phyloP scores from a whole-genome alignment of 2,113 vertebrate species.

The Lontra canadensis region DNA sequence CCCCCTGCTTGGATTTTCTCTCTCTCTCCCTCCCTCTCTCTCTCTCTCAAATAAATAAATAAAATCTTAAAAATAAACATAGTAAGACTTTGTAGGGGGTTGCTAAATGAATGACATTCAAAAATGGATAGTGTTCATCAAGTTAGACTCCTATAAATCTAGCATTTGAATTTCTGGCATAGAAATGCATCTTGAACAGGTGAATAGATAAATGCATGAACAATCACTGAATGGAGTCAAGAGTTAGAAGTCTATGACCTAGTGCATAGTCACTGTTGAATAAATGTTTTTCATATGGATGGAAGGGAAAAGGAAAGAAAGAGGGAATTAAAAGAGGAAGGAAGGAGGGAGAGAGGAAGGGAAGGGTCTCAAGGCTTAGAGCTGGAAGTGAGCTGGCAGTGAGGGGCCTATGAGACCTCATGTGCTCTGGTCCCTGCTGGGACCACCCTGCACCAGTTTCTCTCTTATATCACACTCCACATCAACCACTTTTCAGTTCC shows the following conservation, averaged over 20 bases:
- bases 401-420: background rate
- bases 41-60: background rate
- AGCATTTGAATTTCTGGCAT: background rate
- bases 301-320: background rate
- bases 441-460: background rate
- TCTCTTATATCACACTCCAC: too few species aligned
- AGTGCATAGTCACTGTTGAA: background rate
- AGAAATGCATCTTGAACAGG: background rate
- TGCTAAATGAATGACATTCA: background rate
- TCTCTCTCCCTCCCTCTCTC: background rate
- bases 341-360: too few species aligned
- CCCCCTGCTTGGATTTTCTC: background rate
- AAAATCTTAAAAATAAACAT: background rate
- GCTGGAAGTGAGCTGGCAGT: background rate
- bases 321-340: background rate
- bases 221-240: background rate
- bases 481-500: background rate
- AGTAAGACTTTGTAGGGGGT: background rate
- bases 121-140: background rate
- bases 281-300: background rate
- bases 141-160: background rate
- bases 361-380: background rate
- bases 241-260: background rate
- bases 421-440: background rate
- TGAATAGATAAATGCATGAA: background rate